Conservation (phyloP, 2,113 vertebrate genomes). For the Bos indicus region DNA sequence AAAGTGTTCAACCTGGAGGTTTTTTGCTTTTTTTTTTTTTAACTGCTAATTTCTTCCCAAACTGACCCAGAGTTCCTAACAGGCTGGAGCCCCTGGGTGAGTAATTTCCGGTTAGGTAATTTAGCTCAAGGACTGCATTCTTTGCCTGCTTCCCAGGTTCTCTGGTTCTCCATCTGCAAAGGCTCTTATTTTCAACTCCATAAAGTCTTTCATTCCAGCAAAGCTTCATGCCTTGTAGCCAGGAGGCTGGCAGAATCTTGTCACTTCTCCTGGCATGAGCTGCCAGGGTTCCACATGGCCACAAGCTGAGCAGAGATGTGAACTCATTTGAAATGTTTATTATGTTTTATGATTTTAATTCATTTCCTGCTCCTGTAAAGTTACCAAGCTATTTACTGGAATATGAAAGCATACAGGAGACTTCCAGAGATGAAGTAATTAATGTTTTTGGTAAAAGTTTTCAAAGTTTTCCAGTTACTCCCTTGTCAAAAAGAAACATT, state of each 20-base stretch:
- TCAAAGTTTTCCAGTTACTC: constrained; percentile 24
- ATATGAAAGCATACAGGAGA: not conserved
- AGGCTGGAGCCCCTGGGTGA: not conserved
- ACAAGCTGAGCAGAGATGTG: not conserved
- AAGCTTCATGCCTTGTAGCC: not conserved
- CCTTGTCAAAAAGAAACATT: constrained; percentile 36
- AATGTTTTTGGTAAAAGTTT: constrained; percentile 63
- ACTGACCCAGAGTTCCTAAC: not conserved
- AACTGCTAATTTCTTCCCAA: not conserved
- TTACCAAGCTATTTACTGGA: constrained; percentile 55
- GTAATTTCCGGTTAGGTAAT: constrained; percentile 33
- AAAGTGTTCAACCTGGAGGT: not conserved
- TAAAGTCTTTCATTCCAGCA: not conserved
- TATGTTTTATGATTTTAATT: constrained; percentile 50
- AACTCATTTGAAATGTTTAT: constrained; percentile 39
- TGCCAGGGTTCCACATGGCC: not conserved
- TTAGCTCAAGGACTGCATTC: not conserved
- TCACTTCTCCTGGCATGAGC: not conserved
- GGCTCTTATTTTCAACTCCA: not conserved
- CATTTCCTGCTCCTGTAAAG: constrained; percentile 46
- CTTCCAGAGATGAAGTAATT: constrained; percentile 71
- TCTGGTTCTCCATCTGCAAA: not conserved
- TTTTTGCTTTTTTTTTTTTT: not conserved
- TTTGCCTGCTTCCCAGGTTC: not conserved
- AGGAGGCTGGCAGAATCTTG: not conserved